Conservation (phyloP, 2,797 vertebrate genomes). For the Cyprinodon diabolis region DNA sequence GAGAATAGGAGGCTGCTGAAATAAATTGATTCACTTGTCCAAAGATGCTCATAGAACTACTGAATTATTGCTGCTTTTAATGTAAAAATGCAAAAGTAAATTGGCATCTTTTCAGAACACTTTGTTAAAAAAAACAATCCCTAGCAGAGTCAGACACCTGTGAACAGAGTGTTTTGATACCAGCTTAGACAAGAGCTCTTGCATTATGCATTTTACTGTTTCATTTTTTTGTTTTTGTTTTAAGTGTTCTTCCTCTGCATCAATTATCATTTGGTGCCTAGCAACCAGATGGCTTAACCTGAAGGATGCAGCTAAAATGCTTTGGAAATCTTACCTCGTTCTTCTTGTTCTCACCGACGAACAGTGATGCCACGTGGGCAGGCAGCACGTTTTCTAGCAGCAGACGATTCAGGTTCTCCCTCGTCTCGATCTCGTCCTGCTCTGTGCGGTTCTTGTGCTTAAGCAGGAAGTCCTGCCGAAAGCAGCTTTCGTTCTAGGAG, state of each 20-base stretch:
- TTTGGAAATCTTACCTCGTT: constrained; percentile 86
- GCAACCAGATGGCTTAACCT: not conserved
- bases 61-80: not conserved
- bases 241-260: constrained; percentile 1
- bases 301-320: not conserved
- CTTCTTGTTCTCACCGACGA: constrained; percentile 93
- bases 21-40: not conserved
- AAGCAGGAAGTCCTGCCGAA: constrained; percentile 91
- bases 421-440: constrained; percentile 95
- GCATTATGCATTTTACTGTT: not conserved
- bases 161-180: not conserved
- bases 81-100: not conserved
- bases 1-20: not conserved
- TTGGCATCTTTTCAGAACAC: not conserved
- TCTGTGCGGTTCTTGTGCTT: constrained; percentile 97
- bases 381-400: constrained; percentile 97
- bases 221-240: not conserved
- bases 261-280: not conserved
- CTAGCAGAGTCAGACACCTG: not conserved
- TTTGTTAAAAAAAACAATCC: not conserved
- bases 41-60: not conserved
- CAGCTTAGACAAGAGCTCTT: not conserved
- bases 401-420: constrained; percentile 96
- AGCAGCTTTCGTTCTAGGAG: constrained; percentile 91
- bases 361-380: constrained; percentile 93